Conservation (phyloP, 2,888 invertebrate species). For the Timandra comae region DNA sequence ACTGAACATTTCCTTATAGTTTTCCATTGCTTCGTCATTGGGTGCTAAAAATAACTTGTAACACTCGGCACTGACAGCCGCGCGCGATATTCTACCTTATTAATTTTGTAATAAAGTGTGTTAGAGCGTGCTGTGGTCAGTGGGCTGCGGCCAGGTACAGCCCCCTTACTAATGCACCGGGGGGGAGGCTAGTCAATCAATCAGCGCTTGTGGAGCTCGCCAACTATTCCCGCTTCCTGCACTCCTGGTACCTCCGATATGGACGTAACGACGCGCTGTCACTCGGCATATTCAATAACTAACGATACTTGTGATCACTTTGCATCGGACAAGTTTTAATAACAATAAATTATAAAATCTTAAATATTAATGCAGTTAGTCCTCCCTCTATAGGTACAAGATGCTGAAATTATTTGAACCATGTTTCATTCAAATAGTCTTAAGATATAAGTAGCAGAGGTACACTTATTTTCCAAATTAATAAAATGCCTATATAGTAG, state of each 20-base stretch:
- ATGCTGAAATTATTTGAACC: no score
- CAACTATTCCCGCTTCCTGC: constrained; percentile 7
- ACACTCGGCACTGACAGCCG: constrained; percentile 1
- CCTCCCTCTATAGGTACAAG: no score
- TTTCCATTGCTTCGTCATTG: constrained; percentile 27
- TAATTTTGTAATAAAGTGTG: not conserved
- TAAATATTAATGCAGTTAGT: no score
- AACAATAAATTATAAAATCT: no score
- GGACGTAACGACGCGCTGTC: no score
- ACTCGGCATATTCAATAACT: no score
- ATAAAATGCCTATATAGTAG: no score
- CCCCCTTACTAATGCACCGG: constrained; percentile 2
- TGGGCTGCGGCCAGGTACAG: constrained; percentile 17
- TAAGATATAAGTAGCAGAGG: no score
- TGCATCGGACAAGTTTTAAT: no score
- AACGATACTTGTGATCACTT: no score
- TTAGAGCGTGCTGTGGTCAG: constrained; percentile 5
- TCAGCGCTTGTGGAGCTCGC: constrained; percentile 14
- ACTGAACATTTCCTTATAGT: constrained; percentile 19
- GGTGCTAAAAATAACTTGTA: constrained; percentile 29
- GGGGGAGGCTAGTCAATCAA: constrained; percentile 15
- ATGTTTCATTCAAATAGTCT: no score
- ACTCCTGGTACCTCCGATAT: not conserved
- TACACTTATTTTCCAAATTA: no score
- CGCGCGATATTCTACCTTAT: constrained; percentile 1